Percentiles rank a stretch among this genome's conserved stretches.
These are phyloP conservation scores for Hyperoodon ampullatus DNA, from an alignment of 2,113 vertebrate genomes.

Conservation along the genomic window DNA sequence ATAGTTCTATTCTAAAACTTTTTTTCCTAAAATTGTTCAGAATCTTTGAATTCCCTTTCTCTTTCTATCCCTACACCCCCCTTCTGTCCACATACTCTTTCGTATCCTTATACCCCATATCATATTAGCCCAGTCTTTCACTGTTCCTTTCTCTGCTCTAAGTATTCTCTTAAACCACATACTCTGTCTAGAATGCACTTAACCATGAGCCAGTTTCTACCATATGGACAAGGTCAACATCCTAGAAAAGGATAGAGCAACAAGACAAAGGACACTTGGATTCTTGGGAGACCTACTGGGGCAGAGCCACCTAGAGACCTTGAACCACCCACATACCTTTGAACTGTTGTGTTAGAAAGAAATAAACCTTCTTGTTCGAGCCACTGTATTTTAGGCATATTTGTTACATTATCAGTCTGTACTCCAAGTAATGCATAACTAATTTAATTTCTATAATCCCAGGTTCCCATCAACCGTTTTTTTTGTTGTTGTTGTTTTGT, in stretches of 20 bases:
- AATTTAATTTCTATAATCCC: background rate
- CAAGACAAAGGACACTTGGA: background rate
- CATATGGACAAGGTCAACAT: background rate
- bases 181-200: background rate
- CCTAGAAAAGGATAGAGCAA: background rate
- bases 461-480: background rate
- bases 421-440: background rate
- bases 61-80: background rate
- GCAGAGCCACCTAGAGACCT: background rate
- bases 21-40: background rate
- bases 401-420: background rate
- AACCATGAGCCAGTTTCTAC: background rate
- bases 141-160: background rate
- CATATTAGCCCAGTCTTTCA: background rate
- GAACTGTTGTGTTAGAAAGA: background rate
- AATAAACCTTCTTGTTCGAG: background rate
- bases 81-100: background rate
- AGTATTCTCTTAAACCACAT: background rate
- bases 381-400: background rate
- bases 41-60: background rate
- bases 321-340: background rate
- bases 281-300: background rate
- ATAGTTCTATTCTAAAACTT: constrained; percentile 9
- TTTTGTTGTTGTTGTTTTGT: background rate
- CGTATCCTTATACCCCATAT: background rate